Conservation (phyloP, 2,113 vertebrate genomes). For the Columbina picui region DNA sequence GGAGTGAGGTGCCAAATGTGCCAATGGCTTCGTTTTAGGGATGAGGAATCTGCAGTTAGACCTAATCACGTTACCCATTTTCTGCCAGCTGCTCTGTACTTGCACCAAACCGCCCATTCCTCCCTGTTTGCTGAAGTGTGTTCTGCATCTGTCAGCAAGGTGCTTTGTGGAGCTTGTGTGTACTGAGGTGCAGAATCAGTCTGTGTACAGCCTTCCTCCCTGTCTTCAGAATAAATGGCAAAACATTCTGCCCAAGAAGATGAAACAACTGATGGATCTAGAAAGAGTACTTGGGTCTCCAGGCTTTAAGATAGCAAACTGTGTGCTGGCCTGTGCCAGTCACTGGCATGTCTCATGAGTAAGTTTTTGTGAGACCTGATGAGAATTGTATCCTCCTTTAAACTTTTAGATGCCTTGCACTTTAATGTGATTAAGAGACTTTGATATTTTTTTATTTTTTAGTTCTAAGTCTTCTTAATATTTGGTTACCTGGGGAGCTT, state of each 20-base stretch:
- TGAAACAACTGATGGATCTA: background rate
- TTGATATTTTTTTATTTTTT: background rate
- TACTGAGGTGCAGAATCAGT: background rate
- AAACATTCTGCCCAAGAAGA: background rate
- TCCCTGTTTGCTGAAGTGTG: background rate
- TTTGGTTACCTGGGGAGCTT: background rate
- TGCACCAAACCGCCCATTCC: background rate
- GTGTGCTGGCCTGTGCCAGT: background rate
- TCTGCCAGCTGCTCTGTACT: background rate
- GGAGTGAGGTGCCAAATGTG: background rate
- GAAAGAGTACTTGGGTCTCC: background rate
- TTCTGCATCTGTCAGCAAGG: background rate
- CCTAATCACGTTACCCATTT: background rate
- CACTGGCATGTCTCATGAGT: background rate
- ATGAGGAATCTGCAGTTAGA: background rate
- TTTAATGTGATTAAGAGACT: background rate
- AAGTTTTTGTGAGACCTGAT: background rate
- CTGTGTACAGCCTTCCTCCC: background rate
- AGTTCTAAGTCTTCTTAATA: background rate
- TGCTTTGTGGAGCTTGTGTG: background rate
- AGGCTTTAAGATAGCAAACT: background rate
- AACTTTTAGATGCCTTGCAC: background rate
- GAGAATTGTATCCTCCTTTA: background rate
- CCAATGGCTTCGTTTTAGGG: background rate
- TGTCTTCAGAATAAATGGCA: background rate